Conservation (phyloP, 2,797 vertebrate genomes). For the Bovichtus variegatus region DNA sequence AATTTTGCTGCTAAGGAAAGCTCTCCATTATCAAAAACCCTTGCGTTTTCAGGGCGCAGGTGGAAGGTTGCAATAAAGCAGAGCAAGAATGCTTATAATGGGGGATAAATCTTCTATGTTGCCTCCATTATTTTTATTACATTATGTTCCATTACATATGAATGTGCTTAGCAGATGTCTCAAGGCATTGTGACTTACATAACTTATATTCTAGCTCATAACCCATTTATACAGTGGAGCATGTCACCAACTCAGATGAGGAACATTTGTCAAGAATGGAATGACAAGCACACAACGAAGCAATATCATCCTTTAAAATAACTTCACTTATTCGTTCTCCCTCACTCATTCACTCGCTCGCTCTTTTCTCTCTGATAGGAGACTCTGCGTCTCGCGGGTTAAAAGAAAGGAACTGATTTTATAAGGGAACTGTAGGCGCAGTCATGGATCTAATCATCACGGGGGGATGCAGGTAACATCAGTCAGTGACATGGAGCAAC, state of each 20-base stretch:
- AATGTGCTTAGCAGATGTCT: conserved; percentile 77
- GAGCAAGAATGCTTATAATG: conserved; percentile 61
- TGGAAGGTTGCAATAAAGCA: conserved; percentile 71
- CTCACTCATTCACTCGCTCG: conserved; percentile 37
- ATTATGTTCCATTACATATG: conserved; percentile 74
- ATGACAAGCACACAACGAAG: conserved; percentile 68
- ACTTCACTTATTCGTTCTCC: conserved; percentile 53
- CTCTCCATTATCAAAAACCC: conserved; percentile 25
- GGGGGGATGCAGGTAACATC: conserved; percentile 81
- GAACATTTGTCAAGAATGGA: conserved; percentile 79
- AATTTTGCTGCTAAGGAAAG: neutral
- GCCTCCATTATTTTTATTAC: conserved; percentile 75
- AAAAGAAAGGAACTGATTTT: conserved; percentile 81
- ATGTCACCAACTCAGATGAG: conserved; percentile 74
- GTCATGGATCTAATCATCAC: conserved; percentile 84
- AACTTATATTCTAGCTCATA: conserved; percentile 72
- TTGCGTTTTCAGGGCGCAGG: conserved; percentile 35
- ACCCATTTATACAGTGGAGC: conserved; percentile 73
- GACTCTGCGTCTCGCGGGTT: conserved; percentile 62
- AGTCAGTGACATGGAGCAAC: conserved; percentile 86
- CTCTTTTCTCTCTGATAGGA: conserved; percentile 27
- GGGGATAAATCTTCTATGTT: conserved; percentile 69
- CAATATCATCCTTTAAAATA: conserved; percentile 77
- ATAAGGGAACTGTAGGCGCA: conserved; percentile 80
- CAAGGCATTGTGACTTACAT: conserved; percentile 72